Evolutionary conservation across 2,113 vertebrate genomes (phyloP).

Genomic region (Echinops telfairi): DNA sequence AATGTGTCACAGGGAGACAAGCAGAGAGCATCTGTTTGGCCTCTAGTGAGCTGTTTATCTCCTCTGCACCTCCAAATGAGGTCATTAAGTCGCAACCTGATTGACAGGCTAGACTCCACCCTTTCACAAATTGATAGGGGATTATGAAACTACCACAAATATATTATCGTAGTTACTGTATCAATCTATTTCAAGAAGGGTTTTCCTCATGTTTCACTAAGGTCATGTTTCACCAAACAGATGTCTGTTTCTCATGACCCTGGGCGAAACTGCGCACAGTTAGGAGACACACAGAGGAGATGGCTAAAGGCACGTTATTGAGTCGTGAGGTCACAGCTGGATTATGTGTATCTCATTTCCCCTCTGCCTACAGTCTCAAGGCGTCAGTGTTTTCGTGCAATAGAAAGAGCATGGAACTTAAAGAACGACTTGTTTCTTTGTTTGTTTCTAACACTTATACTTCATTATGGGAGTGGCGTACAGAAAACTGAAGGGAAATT

Average conservation of each 20-base stretch:
- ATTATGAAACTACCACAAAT: no score
- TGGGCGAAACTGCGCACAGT: background rate
- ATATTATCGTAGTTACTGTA: background rate
- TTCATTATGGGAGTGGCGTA: slow-evolving; percentile 27
- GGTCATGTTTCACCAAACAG: background rate
- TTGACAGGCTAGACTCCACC: no score
- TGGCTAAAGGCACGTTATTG: background rate
- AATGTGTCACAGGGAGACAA: no score
- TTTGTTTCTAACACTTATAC: slow-evolving; percentile 68
- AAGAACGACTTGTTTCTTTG: slow-evolving; percentile 47
- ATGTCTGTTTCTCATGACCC: background rate
- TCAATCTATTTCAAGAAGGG: background rate
- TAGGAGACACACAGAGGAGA: background rate
- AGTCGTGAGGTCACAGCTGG: slow-evolving; percentile 46
- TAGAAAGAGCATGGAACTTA: slow-evolving; percentile 40
- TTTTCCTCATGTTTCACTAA: background rate
- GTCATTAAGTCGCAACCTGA: no score
- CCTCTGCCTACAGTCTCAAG: slow-evolving; percentile 62
- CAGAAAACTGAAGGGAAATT: background rate
- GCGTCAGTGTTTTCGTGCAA: slow-evolving; percentile 62
- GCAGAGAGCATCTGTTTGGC: no score
- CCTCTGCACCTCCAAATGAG: no score
- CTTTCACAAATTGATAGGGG: no score
- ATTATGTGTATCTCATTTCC: background rate
- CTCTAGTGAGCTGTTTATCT: no score